Conservation (phyloP, 2,113 vertebrate genomes). For the Sphaerodactylus townsendi region DNA sequence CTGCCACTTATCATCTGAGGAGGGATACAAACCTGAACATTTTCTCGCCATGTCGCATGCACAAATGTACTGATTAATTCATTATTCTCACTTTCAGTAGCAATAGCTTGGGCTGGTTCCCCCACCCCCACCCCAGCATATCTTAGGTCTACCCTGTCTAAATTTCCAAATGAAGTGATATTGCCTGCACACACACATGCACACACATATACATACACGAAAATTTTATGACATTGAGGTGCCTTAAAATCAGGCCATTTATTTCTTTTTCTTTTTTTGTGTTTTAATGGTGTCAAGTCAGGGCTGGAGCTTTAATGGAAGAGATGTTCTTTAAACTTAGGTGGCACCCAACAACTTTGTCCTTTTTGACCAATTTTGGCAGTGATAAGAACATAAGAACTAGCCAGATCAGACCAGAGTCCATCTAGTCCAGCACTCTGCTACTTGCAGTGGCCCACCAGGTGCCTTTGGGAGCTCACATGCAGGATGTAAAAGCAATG, state of each 20-base stretch:
- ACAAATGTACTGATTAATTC: background rate
- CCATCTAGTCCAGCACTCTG: no score
- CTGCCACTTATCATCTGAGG: background rate
- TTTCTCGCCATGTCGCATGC: background rate
- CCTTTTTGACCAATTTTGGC: background rate
- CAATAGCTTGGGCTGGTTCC: background rate
- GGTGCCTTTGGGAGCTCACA: no score
- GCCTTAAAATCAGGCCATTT: background rate
- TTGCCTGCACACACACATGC: background rate
- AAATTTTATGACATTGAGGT: background rate
- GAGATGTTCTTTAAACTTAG: background rate
- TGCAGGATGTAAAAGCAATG: no score
- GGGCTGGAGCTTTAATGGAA: background rate
- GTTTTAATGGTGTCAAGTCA: background rate
- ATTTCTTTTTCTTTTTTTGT: background rate
- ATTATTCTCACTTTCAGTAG: slow-evolving; percentile 4
- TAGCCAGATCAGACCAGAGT: no score
- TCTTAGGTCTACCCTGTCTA: background rate
- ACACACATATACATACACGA: background rate
- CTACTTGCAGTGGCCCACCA: no score
- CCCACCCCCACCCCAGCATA: background rate
- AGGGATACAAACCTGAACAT: background rate
- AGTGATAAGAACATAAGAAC: no score
- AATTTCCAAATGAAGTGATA: background rate
- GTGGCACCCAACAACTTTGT: background rate